Evolutionary conservation across 2,888 invertebrate genomes (phyloP), one percentile per base, ranked within the genome.

Genomic region (Drosophila borealis): DNA sequence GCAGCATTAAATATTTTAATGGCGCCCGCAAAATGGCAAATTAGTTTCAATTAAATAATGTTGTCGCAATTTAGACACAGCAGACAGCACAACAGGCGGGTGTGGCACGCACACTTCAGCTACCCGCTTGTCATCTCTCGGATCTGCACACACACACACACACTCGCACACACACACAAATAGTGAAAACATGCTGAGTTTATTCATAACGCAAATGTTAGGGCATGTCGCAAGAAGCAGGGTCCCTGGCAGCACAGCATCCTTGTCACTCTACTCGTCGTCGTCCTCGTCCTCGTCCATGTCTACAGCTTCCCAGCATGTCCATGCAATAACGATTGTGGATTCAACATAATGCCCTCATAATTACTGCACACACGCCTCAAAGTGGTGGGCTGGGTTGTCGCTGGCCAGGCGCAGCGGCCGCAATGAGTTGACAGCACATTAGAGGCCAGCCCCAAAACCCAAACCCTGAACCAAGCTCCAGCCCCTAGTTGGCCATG

Each of bases 11-110:
- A 81, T 74, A 87, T 89, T 84, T 81, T 77, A 80, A 72, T 79
- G 88, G 70, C 48, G 60, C 70, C 81, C 85, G 69, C 89, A 89
- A 84, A 89, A 85, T 72, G 82, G 80, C 74, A 86, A 89, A 91
- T 91, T 91, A 91, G 90, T 90, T 90, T 91, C 90, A 90, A 90
- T 90, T 91, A 91, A 81, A 89, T 89, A 84, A 89, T 89, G 86
- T 79, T 87, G 83, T 80, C 75, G 83, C 83, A 83, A 80, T 89
- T 88, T 70, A 75, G 81, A 74, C 65, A 48, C 70, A 63, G 69
- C 53, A 70, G 66, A 54, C 70, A 65, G 34, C 41, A 37, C 29
- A 49, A 44, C 42, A 46, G 39, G 17, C 55, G 42, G 57, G 56
- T 33, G 39, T 74, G 60, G 17, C 25, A 33, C 21, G 14, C 55